Evolutionary conservation across 2,797 vertebrate species (phyloP).

Genomic region (Hippocampus kuda): DNA sequence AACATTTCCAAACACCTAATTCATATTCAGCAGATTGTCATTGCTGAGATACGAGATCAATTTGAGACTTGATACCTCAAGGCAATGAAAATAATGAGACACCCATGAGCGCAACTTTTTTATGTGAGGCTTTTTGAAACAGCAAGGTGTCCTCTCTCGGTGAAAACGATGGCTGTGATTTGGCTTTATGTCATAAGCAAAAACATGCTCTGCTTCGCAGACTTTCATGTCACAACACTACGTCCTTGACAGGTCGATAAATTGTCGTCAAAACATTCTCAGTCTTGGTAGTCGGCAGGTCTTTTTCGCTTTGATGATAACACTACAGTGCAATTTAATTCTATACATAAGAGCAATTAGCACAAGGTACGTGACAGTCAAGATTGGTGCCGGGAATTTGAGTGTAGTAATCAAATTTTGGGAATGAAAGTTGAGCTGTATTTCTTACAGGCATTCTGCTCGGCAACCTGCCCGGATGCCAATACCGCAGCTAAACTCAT

Average conservation of each 20-base stretch:
- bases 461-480: background rate
- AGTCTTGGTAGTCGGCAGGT: slow-evolving; percentile 31
- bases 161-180: slow-evolving; percentile 22
- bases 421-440: slow-evolving; percentile 21
- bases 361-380: slow-evolving; percentile 48
- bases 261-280: slow-evolving; percentile 7
- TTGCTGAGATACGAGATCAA: slow-evolving; percentile 27
- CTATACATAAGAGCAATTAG: slow-evolving; percentile 48
- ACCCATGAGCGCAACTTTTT: slow-evolving; percentile 12
- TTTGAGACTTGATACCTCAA: slow-evolving; percentile 27
- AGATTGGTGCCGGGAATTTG: slow-evolving; percentile 45
- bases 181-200: slow-evolving; percentile 3
- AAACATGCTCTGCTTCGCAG: background rate
- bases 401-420: slow-evolving; percentile 35
- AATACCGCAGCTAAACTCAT: background rate
- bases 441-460: slow-evolving; percentile 17
- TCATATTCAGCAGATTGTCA: slow-evolving; percentile 33
- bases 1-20: slow-evolving; percentile 45
- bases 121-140: slow-evolving; percentile 7
- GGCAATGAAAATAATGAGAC: slow-evolving; percentile 24
- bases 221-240: background rate
- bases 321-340: slow-evolving; percentile 64
- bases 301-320: slow-evolving; percentile 50
- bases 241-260: background rate
- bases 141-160: slow-evolving; percentile 20